A percentile compares a stretch with the other conserved stretches of the same genome.
phyloP scores from a whole-genome alignment of 64 coral and sea anemone genomes.

The Anthopleura sola region DNA sequence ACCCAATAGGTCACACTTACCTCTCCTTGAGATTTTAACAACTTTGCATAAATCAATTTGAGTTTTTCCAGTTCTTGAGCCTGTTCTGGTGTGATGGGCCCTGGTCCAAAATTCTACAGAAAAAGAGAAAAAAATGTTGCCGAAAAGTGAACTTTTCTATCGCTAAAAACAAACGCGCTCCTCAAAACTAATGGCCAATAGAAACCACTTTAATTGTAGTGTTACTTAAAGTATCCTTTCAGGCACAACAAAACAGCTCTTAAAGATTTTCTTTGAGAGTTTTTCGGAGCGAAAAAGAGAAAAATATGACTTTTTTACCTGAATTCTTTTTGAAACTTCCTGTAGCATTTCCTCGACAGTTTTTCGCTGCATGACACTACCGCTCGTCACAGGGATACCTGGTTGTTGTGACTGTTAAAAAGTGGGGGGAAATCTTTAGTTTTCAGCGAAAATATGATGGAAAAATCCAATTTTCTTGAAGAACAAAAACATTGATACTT shows the following conservation, averaged over 20 bases:
- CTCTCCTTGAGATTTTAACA: constrained; percentile 20
- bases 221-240: too few species aligned
- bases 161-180: too few species aligned
- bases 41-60: constrained; percentile 26
- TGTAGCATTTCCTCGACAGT: constrained; percentile 42
- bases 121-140: neutral
- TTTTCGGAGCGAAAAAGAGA: neutral
- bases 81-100: constrained; percentile 39
- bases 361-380: constrained; percentile 21
- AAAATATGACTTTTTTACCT: constrained; percentile 16
- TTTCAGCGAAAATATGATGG: neutral
- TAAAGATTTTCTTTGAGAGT: neutral
- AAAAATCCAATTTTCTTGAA: neutral
- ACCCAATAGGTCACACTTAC: neutral
- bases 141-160: neutral
- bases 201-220: too few species aligned
- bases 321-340: constrained; percentile 52
- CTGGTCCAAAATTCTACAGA: constrained; percentile 42
- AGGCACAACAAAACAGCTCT: neutral
- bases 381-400: constrained; percentile 28
- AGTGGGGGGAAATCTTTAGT: neutral
- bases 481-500: neutral
- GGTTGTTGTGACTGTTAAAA: constrained; percentile 32
- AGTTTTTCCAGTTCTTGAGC: constrained; percentile 55
- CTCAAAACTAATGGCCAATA: too few species aligned